Evolutionary conservation across 2,113 vertebrate genomes (phyloP).

Genomic region (Lathamus discolor): DNA sequence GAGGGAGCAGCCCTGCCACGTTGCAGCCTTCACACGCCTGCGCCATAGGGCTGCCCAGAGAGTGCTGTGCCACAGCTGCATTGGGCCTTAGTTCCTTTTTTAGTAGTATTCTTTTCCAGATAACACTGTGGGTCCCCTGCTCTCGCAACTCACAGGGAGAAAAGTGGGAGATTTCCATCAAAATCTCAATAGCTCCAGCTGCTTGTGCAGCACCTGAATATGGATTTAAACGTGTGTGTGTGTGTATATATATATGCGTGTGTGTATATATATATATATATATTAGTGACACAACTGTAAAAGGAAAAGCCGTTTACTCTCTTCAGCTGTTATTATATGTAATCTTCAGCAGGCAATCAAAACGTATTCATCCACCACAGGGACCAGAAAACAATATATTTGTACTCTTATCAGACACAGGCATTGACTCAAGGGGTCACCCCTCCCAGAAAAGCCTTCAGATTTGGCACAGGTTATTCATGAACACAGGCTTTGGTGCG

Average conservation of each 20-base stretch:
- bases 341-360: constrained; percentile 22
- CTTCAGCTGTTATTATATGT: constrained; percentile 15
- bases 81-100: neutral
- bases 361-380: neutral
- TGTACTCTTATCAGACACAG: neutral
- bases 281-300: neutral
- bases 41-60: accelerated
- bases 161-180: neutral
- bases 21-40: accelerated
- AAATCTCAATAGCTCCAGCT: neutral
- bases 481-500: neutral
- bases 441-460: neutral
- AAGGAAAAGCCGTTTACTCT: constrained; percentile 12
- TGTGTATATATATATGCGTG: neutral
- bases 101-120: neutral
- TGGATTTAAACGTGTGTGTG: neutral
- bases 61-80: accelerated
- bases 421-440: neutral
- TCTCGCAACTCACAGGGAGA: accelerated
- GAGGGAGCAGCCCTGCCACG: neutral
- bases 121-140: neutral
- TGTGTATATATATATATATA: neutral
- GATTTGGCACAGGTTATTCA: neutral
- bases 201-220: neutral
- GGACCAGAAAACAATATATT: constrained; percentile 1